phyloP scores from a whole-genome alignment of 2,888 invertebrate species.

The Sipha maydis region DNA sequence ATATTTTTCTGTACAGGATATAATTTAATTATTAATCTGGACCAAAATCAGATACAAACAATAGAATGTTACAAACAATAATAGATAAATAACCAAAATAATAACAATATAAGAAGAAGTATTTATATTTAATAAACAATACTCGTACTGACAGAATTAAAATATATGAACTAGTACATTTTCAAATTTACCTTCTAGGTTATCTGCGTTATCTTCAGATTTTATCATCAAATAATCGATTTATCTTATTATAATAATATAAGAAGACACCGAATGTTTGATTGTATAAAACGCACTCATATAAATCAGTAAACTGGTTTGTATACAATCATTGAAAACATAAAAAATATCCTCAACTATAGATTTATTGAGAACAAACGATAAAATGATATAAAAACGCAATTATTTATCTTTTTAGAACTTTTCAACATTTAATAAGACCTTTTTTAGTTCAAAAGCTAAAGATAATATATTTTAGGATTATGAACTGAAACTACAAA shows the following conservation, averaged over 20 bases:
- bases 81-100: neutral
- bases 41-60: neutral
- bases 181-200: neutral
- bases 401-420: slow-evolving; percentile 12
- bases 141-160: neutral
- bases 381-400: neutral
- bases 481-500: neutral
- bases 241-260: slow-evolving; percentile 5
- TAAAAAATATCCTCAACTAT: slow-evolving; percentile 23
- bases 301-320: slow-evolving; percentile 41
- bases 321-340: neutral
- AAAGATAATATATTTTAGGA: neutral
- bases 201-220: slow-evolving; percentile 20
- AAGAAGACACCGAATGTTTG: slow-evolving; percentile 19
- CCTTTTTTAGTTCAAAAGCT: neutral
- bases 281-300: neutral
- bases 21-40: neutral
- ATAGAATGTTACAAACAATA: neutral
- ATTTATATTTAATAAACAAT: neutral
- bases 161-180: neutral
- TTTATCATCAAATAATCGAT: slow-evolving; percentile 20
- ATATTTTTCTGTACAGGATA: neutral
- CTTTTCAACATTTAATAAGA: neutral
- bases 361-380: neutral
- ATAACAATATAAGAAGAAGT: neutral